Base-by-base conservation (phyloP, 1,140 invertebrate species). In the Theocolax elegans region DNA sequence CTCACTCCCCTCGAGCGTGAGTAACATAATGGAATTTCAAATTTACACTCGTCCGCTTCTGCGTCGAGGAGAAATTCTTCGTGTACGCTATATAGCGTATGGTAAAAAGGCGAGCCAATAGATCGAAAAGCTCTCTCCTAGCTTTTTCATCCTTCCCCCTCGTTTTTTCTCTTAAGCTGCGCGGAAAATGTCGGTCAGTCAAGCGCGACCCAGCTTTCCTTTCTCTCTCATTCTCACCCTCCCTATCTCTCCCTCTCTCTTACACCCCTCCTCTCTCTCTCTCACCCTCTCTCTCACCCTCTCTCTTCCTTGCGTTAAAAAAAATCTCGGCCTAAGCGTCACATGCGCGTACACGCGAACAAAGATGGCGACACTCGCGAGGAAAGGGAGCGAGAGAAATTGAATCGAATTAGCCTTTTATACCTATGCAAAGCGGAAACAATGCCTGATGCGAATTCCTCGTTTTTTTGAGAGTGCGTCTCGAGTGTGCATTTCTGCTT, bases 351-450 rank as follows among this genome's bases (percentile, higher is more conserved):
- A 38, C 53, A 56, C 53, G 15, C 2, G 19, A 54, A 17, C 35
- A 38, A 12, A 38, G 12, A 12, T 6, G 35, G 6, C 35, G 35
- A 12, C 6, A 38, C 17, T 8, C 48, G 48, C n/a, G n/a, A 38
- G 8, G 31, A 58, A 58, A 58, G 54, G 13, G 54, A 38, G 54
- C 54, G 31, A 1, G n/a, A 58, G 19, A 40, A n/a, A 59, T 59
- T n/a, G 56, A 40, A 59, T 59, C 38, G 13, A 59, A 56, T 56
- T 56, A 56, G 53, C 49, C 29, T 40, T 48, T 48, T 29, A 31
- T 31, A 13, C 13, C 25, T 17, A 54, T n/a, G 51, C n/a, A 54
- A 7, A 2, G 10, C 1, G 51, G 27, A 54, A 54, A 54, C 51
- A 54, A 54, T 54, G 25, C 12, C 7, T 15, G 27, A 10, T 1